Evolutionary conservation across 2,888 invertebrate species (phyloP).

Genomic region (Nineta flava): DNA sequence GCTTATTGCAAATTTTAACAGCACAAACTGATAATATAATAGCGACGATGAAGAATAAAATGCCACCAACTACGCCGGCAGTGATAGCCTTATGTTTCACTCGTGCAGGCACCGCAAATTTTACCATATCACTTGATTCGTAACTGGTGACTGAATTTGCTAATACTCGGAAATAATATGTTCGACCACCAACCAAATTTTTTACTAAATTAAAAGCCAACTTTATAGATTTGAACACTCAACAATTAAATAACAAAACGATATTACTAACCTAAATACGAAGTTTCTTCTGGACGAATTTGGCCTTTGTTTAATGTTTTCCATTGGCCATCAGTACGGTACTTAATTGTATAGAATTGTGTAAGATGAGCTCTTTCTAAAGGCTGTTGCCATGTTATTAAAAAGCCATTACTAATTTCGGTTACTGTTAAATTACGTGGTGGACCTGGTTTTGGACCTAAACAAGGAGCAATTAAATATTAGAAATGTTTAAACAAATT

Average conservation of each 20-base stretch:
- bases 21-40: conserved; percentile 94
- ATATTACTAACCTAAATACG: conserved; percentile 53
- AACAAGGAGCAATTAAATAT: conserved; percentile 12
- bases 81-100: conserved; percentile 92
- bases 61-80: conserved; percentile 91
- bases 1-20: conserved; percentile 94
- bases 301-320: conserved; percentile 76
- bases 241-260: not conserved
- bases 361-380: conserved; percentile 64
- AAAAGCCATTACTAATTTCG: conserved; percentile 77
- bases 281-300: conserved; percentile 78
- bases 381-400: conserved; percentile 81
- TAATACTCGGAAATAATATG: conserved; percentile 82
- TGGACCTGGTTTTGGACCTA: conserved; percentile 83
- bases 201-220: conserved; percentile 45
- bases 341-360: conserved; percentile 82
- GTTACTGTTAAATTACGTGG: conserved; percentile 83
- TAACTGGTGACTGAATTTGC: conserved; percentile 76
- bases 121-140: conserved; percentile 75
- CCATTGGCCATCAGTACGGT: conserved; percentile 79
- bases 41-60: conserved; percentile 93
- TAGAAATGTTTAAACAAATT: not conserved
- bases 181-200: conserved; percentile 78
- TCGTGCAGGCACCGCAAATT: conserved; percentile 76
- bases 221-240: not conserved